A percentile compares a stretch with the other conserved stretches of the same genome.
phyloP scores from a whole-genome alignment of 2,888 invertebrate species.

The Nyleta sp. region DNA sequence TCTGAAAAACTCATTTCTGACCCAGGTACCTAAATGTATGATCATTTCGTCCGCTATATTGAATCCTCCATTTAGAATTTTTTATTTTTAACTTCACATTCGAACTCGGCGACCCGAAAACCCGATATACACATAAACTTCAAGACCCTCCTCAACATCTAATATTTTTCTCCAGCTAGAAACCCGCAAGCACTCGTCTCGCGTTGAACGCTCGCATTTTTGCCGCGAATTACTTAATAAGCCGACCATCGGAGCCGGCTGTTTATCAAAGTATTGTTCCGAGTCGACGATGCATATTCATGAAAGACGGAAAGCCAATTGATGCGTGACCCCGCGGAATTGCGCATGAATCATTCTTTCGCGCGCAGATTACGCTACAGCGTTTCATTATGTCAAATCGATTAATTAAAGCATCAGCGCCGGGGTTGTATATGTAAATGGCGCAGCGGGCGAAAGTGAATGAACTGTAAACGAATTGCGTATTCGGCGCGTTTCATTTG shows the following conservation, averaged over 20 bases:
- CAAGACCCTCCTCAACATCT: too few species aligned
- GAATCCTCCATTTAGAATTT: too few species aligned
- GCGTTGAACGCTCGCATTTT: too few species aligned
- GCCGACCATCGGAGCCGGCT: constrained; percentile 1
- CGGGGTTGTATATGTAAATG: constrained; percentile 50
- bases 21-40: too few species aligned
- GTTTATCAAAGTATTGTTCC: constrained; percentile 34
- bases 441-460: constrained; percentile 48
- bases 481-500: constrained; percentile 54
- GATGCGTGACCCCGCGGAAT: constrained; percentile 44
- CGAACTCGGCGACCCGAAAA: too few species aligned
- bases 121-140: too few species aligned
- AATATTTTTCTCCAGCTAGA: too few species aligned
- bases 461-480: constrained; percentile 53
- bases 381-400: constrained; percentile 52
- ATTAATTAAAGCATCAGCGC: constrained; percentile 52
- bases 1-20: too few species aligned
- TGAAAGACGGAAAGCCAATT: constrained; percentile 55
- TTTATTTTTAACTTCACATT: too few species aligned
- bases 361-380: constrained; percentile 32
- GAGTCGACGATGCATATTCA: constrained; percentile 36
- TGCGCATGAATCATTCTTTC: constrained; percentile 49
- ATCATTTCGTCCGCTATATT: too few species aligned
- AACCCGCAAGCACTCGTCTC: too few species aligned
- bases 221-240: constrained; percentile 11